Base-by-base conservation (phyloP, 2,888 invertebrate species). In the Rhamnusium bicolor region DNA sequence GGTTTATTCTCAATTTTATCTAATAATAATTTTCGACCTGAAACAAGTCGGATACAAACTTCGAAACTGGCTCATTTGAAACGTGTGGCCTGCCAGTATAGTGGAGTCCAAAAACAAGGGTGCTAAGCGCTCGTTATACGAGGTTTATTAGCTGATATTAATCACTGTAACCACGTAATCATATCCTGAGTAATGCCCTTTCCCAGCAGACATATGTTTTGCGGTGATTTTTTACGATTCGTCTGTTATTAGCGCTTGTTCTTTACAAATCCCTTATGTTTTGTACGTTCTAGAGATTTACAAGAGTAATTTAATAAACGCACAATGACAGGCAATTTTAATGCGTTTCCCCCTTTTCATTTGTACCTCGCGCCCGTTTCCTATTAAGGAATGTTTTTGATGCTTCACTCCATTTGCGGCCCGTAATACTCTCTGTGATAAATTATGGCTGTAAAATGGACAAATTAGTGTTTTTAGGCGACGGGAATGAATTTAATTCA, bases 111-210 rank as follows among this genome's bases (percentile, higher is more conserved):
- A 51, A 51, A 51, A 51, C 51, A 51, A 51, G 51, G 51, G 51
- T 18, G 51, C 51, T 51, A 51, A 51, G 18, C 51, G 51, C 51
- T 51, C 51, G 51, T 51, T 51, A 51, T 60, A 47, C 60, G 16
- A 63, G 66, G 61, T 60, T 62, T 66, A 62, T 70, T 65, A 73
- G 65, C 21, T 40, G 73, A 67, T 70, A 73, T 73, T 73, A 73
- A 73, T 73, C 73, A 73, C 73, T 47, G 49, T 70, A 67, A 70
- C 65, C 69, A 73, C 56, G 72, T 51, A 51, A 60, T 72, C 60
- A 51, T 66, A 68, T 40, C 73, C 67, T 29, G 67, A 67, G 67
- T 51, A 56, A 56, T 67, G 56, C 46, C 56, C 61, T 40, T 32
- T 53, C 54, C 51, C 14, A 24, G 67, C 46, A 46, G 67, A 56